Conservation (phyloP, 2,113 vertebrate species). For the Columbina picui region DNA sequence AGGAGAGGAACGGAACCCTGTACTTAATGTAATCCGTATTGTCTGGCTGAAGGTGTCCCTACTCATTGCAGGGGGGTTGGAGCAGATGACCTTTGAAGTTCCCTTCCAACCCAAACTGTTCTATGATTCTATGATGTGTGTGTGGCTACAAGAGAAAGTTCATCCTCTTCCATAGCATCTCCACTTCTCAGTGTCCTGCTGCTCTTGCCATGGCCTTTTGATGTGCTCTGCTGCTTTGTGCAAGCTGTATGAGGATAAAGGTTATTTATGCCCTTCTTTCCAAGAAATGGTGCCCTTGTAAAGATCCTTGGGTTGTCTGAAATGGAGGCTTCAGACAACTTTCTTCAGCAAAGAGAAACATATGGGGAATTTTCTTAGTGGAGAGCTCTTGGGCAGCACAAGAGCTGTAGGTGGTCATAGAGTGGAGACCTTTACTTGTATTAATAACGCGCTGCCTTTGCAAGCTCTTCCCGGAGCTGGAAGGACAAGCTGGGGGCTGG, state of each 20-base stretch:
- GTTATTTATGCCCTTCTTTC: neutral
- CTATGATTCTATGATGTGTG: too few relatives aligned
- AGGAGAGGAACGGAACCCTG: too few relatives aligned
- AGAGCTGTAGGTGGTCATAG: neutral
- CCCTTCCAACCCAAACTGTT: too few relatives aligned
- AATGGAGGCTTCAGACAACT: neutral
- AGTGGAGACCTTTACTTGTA: neutral
- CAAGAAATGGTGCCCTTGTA: neutral
- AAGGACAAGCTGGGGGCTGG: slow-evolving; percentile 28
- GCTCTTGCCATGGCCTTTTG: neutral
- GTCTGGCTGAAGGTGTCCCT: neutral
- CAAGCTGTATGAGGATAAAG: neutral
- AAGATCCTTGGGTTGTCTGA: neutral
- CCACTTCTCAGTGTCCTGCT: neutral
- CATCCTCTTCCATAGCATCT: neutral
- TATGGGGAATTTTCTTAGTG: neutral
- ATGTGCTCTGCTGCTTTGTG: neutral
- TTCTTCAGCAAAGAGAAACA: neutral
- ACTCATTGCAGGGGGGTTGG: too few relatives aligned
- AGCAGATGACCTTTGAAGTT: too few relatives aligned
- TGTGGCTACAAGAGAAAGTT: neutral
- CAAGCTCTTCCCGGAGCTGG: neutral
- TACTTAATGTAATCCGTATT: neutral
- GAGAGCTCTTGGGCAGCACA: neutral
- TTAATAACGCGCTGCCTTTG: neutral